These are phyloP conservation scores for Lasioglossum calceatum DNA, from an alignment of 2,888 invertebrate genomes.

Conservation along the genomic window DNA sequence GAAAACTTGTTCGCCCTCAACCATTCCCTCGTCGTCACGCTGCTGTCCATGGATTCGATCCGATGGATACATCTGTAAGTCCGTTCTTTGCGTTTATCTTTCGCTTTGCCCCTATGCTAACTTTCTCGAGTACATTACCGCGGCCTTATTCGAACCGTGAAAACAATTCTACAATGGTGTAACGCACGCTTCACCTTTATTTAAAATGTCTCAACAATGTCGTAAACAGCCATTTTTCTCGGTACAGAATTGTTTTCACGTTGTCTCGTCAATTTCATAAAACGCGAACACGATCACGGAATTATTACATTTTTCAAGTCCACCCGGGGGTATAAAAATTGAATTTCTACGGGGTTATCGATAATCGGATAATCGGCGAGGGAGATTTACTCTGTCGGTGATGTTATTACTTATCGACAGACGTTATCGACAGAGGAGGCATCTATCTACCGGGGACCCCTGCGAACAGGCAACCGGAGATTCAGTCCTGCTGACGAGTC, in stretches of 20 bases:
- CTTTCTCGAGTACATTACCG: not conserved
- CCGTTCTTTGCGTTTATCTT: not conserved
- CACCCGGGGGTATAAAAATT: not conserved
- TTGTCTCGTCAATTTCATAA: not conserved
- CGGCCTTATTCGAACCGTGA: not conserved
- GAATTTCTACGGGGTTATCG: not conserved
- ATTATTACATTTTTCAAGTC: not conserved
- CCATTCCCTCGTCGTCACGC: not conserved
- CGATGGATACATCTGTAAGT: not conserved
- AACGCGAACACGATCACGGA: not conserved
- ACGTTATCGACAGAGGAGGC: not conserved
- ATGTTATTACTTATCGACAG: not conserved
- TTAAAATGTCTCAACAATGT: not conserved
- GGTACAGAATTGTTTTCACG: not conserved
- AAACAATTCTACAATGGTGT: not conserved
- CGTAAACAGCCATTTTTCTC: not conserved
- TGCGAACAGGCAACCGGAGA: not conserved
- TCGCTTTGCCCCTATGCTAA: not conserved
- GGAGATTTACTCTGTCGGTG: not conserved
- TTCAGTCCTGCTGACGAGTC: not conserved
- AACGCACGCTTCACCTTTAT: not conserved
- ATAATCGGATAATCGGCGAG: constrained; percentile 1
- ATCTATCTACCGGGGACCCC: not conserved
- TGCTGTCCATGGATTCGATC: not conserved
- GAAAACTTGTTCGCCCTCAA: constrained; percentile 39